Evolutionary conservation across 2,888 invertebrate species (phyloP), one percentile per base, ranked within the genome.

Genomic region (Drosophila hawaiiensis): DNA sequence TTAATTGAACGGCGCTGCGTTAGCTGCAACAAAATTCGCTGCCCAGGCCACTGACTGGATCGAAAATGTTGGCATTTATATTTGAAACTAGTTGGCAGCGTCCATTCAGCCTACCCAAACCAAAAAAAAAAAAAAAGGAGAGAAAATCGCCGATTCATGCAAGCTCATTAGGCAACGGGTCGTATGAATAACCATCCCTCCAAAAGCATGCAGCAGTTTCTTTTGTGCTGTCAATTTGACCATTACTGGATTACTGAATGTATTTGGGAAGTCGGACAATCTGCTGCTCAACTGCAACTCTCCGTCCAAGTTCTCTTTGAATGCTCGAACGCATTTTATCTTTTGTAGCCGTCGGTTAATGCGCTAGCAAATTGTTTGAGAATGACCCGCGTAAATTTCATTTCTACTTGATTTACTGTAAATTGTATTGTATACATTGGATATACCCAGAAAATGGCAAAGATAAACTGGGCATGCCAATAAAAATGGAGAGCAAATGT

Each of bases 371-470:
- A 90, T 88, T 85, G 83, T 82, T 89, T 72, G 83, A 74, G 88
- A 81, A 88, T 90, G 88, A 88, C 89, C 87, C 90, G 87, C 87
- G 89, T 89, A 90, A 88, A 78, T 86, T 83, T 80, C 61, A 73
- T 68, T 78, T 74, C 75, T 78, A 71, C 73, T 87, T 88, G 88
- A 90, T 90, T 86, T 90, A 83, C 89, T 89, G 80, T 79, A 79
- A 83, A 89, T 89, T 83, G 83, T 84, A 82, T 83, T 84, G 73
- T 59, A 56, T 41, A 43, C 31, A 41, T 49, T 25, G 29, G 47
- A 50, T 35, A 35, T 35, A 12, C 43, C 22, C 43, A 43, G 22
- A 22, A 22, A 43, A 2, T 12, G 43, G 43, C 6, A 22, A 43
- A 43, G 54, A 70, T 83, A 77, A 81, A 79, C 69, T 50, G 37